Percentiles rank a stretch among this genome's conserved stretches.
These are phyloP conservation scores for Isoperla grammatica DNA, from an alignment of 2,888 invertebrate genomes.

Conservation along the genomic window DNA sequence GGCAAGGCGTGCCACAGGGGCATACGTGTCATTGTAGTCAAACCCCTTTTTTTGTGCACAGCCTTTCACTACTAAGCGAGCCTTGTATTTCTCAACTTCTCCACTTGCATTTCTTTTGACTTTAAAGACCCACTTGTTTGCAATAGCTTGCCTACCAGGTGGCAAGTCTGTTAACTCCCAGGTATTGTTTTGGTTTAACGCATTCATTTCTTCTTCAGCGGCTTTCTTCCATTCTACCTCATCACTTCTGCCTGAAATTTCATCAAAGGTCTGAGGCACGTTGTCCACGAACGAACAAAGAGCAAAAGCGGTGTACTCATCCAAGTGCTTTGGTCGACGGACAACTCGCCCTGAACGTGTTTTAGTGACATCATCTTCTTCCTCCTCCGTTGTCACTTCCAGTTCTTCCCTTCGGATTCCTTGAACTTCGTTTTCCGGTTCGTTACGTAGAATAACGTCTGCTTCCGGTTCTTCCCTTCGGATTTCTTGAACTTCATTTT, in stretches of 20 bases:
- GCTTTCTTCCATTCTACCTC: background rate
- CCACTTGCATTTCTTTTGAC: conserved; percentile 29
- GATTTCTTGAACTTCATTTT: background rate
- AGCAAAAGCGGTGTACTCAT: background rate
- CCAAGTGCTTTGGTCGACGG: background rate
- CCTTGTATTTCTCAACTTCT: conserved; percentile 33
- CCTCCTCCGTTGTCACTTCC: background rate
- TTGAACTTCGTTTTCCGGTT: background rate
- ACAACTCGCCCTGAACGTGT: background rate
- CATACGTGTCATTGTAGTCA: conserved; percentile 25
- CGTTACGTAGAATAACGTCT: background rate
- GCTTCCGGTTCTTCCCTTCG: background rate
- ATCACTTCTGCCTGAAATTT: background rate
- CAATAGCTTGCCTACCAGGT: background rate
- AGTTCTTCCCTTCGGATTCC: background rate
- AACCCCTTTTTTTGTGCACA: conserved; percentile 30
- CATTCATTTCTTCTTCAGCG: background rate
- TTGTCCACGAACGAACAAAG: background rate
- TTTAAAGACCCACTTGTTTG: background rate
- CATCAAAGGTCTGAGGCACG: background rate
- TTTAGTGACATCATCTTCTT: background rate
- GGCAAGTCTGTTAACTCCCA: conserved; percentile 9
- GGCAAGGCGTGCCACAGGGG: conserved; percentile 23
- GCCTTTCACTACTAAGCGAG: conserved; percentile 34
- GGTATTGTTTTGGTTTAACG: background rate